Evolutionary conservation across 2,888 invertebrate genomes (phyloP), one percentile per base, ranked within the genome.

Genomic region (Agrotis exclamationis): DNA sequence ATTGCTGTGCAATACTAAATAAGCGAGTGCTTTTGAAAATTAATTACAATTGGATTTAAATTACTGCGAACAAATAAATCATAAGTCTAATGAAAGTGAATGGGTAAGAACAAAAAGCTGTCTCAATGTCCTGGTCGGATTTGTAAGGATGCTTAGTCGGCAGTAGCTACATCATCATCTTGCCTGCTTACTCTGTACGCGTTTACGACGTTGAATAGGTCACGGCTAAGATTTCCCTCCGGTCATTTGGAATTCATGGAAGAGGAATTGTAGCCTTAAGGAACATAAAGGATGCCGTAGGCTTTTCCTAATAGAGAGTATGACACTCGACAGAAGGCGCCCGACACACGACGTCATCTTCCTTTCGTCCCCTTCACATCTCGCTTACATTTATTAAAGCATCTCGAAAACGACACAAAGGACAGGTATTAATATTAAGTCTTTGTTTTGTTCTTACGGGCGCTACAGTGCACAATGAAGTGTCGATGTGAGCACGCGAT

Each of bases 201-300:
- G 68, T 92, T 93, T 91, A 91, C 90, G 88, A 83, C 88, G 85
- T 92, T 96, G 96, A 96, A 96, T 94, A 90, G 95, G 95, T 96
- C 95, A 95, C 92, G 95, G 95, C 92, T 96, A 95, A 96, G 96
- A 96, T 96, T 96, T 96, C 96, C 96, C 96, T 95, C 93, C 93
- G 96, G 96, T 94, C 96, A 96, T 96, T 96, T 96, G 95, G 92
- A 93, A 96, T 96, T 96, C 96, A 96, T 96, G 95, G 95, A 91
- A 94, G 91, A 93, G 93, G 87, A 94, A 94, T 95, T 95, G 95
- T 95, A 93, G 95, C 96, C 95, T 93, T 89, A 93, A 93, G 96
- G 92, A 91, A 92, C 92, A 96, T 95, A 96, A 96, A 96, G 93
- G 94, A 93, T 90, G 94, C 95, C 93, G 92, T 89, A 92, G 94